These are phyloP conservation scores for Chrysomallon squamiferum DNA, from an alignment of 1,140 invertebrate species.

Conservation along the genomic window DNA sequence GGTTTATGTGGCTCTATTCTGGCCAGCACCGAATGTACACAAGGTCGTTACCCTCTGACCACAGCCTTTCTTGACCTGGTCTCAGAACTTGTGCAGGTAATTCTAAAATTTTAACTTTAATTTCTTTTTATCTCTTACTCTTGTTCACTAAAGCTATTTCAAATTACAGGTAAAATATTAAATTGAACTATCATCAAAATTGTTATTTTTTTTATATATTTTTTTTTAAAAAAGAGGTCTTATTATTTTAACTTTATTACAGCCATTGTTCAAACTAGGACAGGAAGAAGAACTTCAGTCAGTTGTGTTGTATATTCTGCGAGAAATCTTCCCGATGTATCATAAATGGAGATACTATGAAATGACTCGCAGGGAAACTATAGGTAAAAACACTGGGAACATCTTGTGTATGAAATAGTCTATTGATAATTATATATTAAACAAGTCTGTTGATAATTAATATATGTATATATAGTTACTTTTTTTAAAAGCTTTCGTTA, in stretches of 20 bases:
- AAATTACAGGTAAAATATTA: no score
- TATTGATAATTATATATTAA: no score
- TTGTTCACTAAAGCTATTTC: no score
- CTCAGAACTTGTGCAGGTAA: slow-evolving; percentile 53
- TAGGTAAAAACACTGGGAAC: slow-evolving; percentile 51
- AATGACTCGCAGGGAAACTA: slow-evolving; percentile 39
- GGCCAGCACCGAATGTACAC: slow-evolving; percentile 58
- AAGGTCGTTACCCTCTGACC: slow-evolving; percentile 61
- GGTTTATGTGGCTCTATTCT: slow-evolving; percentile 60
- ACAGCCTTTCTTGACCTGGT: slow-evolving; percentile 60
- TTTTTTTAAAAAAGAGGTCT: no score
- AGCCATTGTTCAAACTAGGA: slow-evolving; percentile 39
- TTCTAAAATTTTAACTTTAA: background rate
- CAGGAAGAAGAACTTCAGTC: slow-evolving; percentile 52
- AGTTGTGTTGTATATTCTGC: slow-evolving; percentile 57
- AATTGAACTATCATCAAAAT: no score
- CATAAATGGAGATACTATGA: slow-evolving; percentile 62
- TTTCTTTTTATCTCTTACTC: no score
- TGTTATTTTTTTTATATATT: no score
- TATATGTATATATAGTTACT: no score
- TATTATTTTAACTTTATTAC: slow-evolving; percentile 4
- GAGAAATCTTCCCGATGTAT: slow-evolving; percentile 63
- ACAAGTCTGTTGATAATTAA: no score
- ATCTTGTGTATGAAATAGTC: no score
- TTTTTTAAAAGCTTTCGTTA: no score